Evolutionary conservation across 2,113 vertebrate genomes (phyloP), one percentile per base, ranked within the genome.

Genomic region (Dasyurus viverrinus): DNA sequence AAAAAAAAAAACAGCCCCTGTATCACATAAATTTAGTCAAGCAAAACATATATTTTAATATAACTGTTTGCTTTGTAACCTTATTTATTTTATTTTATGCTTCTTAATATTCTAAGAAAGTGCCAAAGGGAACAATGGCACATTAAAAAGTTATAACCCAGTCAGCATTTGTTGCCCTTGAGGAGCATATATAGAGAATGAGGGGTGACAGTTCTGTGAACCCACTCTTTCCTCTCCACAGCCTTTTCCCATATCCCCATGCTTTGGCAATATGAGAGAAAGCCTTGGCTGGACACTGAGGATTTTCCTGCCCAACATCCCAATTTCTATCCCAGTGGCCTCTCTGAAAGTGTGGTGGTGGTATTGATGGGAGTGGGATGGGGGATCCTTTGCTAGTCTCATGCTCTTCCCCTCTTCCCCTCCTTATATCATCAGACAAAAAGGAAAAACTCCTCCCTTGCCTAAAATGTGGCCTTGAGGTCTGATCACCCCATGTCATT

Each of bases 401-500:
- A 50, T 25, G 11, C 89, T 90, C 8, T 47, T 52, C 48, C 89
- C 89, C 89, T 22, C 27, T 90, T 90, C 25, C 89, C 60, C 16
- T 53, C 90, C 76, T 92, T 10, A 92, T 27, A 48, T 47, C 53
- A 96, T 92, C 76, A 91, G 30, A 47, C 89, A 57, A 53, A 92
- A 48, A 47, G 47, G 89, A 76, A 92, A 47, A 2, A 95, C 96
- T 93, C 84, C 27, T 0, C 30, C 68, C 93, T 97, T 97, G 96
- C 97, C 94, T 97, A 97, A 97, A 95, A 94, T 68, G 92, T 36
- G 96, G 97, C 97, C 96, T 97, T 96, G 94, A 97, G 97, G 97
- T 97, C 97, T 97, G 94, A 93, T 98, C 95, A 97, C 93, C 93
- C 93, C 91, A n/a, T 98, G 96, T 96, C 94, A 90, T 96, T 97